Base-by-base conservation (phyloP, 2,113 vertebrate species). In the Amazona guildingii region DNA sequence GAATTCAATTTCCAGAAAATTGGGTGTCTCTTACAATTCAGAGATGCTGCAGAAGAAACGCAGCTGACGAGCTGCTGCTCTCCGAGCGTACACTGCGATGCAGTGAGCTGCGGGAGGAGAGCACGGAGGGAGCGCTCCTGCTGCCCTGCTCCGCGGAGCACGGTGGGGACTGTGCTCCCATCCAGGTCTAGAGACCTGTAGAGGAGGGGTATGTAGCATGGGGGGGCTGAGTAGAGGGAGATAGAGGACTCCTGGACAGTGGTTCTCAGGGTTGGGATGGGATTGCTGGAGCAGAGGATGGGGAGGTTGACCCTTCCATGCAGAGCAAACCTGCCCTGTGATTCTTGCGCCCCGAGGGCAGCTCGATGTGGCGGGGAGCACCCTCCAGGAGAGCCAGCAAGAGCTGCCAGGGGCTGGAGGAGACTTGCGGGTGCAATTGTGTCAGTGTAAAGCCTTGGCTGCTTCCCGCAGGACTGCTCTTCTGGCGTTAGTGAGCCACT, bases 81-180 rank as follows among this genome's bases (percentile, higher is more conserved):
- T 62, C 41, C 0, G 1, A 16, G 54, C 6, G 13, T 6, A 4
- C 0, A 2, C 12, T 43, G 59, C 1, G 2, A 11, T 9, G n/a
- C 2, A 3, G 49, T 9, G 70, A 68, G 7, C 39, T 29, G 49
- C 4, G 3, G 23, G 25, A 7, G 64, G 6, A 25, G 64, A 33
- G 4, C 12, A 2, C 0, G 19, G 52, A 46, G 39, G 29, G 44
- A 35, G 51, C n/a, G 14, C 0, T 1, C 9, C 74, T 14, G 7
- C 21, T 35, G 12, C 25, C 4, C 41, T 13, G 19, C 59, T 54
- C 13, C 2, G 1, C 33, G 46, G 51, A 57, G 7, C 70, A 3
- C 10, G 2, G 33, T 2, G 29, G 37, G 16, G 43, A 76, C 31
- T 3, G 0, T 1, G 51, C 27, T 24, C 33, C 5, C 0, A 41